A percentile compares a stretch with the other conserved stretches of the same genome.
phyloP scores from a whole-genome alignment of 2,797 vertebrate species.

The Gallinago solitaria region DNA sequence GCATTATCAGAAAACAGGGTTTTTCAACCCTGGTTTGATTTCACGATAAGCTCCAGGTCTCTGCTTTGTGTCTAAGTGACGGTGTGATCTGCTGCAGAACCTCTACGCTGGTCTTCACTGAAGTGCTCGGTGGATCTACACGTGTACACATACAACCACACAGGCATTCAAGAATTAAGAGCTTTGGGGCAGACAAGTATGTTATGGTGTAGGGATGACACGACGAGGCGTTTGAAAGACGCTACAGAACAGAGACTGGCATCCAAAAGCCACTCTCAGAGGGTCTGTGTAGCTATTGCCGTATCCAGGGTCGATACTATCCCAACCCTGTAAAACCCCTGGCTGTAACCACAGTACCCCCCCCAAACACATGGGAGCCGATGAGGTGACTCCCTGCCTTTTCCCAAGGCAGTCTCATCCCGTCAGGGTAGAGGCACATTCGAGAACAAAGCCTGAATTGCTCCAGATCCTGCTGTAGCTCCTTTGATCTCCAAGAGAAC shows the following conservation, averaged over 20 bases:
- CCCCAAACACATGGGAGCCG: not conserved
- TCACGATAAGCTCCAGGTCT: not conserved
- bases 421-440: accelerated
- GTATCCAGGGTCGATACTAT: not conserved
- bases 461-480: not conserved
- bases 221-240: accelerated
- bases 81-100: not conserved
- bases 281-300: not conserved
- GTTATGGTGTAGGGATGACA: not conserved
- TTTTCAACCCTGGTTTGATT: not conserved
- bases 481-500: not conserved
- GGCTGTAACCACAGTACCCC: not conserved
- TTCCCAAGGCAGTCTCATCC: not conserved
- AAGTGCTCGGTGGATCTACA: not conserved
- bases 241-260: not conserved
- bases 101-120: not conserved
- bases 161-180: not conserved
- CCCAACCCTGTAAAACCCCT: not conserved
- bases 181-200: accelerated
- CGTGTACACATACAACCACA: accelerated
- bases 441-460: not conserved
- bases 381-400: not conserved
- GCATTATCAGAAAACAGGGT: not conserved
- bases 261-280: not conserved
- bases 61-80: not conserved